Evolutionary conservation across 2,797 vertebrate species (phyloP).

Genomic region (Chelonia mydas): DNA sequence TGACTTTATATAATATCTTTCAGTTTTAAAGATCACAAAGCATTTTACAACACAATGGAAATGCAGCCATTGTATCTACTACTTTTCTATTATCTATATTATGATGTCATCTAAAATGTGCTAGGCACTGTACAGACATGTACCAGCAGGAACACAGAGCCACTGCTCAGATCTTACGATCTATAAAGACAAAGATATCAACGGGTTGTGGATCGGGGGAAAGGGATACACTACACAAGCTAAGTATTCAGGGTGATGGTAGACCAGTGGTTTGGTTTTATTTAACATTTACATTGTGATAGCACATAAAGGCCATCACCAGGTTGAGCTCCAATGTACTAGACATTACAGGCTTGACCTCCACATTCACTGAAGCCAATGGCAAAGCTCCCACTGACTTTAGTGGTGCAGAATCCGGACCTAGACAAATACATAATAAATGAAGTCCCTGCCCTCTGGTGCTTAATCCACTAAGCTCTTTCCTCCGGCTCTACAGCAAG

Average conservation of each 20-base stretch:
- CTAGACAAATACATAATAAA: not conserved
- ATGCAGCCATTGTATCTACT: not conserved
- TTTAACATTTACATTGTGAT: not conserved
- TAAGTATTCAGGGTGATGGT: not conserved
- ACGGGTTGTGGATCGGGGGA: not conserved
- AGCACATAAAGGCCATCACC: not conserved
- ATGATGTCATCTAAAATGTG: not conserved
- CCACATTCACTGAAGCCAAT: not conserved
- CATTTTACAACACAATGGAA: not conserved
- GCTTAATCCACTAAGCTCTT: not conserved
- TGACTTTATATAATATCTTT: not conserved
- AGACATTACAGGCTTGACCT: not conserved
- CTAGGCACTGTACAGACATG: not conserved
- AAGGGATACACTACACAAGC: not conserved
- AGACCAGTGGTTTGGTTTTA: not conserved
- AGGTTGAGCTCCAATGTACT: not conserved
- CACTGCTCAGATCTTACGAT: not conserved
- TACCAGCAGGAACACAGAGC: not conserved
- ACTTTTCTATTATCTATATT: not conserved
- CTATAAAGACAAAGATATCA: not conserved
- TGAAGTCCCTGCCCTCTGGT: rapidly evolving
- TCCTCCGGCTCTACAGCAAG: not conserved
- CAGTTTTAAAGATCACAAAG: not conserved
- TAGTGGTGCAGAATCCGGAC: not conserved
- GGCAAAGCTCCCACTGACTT: not conserved